phyloP scores from a whole-genome alignment of 2,888 invertebrate genomes.

The Lottia scabra region DNA sequence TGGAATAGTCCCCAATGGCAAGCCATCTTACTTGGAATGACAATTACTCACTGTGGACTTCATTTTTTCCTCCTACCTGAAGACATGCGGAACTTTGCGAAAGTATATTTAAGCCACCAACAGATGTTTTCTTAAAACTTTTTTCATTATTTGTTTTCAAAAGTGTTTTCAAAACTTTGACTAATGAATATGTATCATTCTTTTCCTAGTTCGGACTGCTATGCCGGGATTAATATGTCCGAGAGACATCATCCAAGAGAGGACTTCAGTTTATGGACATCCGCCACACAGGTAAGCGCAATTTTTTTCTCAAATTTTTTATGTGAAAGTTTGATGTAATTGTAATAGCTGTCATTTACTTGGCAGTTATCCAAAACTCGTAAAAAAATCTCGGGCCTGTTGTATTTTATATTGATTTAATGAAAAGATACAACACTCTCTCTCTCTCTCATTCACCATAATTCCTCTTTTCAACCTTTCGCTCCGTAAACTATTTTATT shows the following conservation, averaged over 20 bases:
- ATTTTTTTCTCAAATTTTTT: constrained; percentile 6
- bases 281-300: constrained; percentile 47
- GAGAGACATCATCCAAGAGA: constrained; percentile 51
- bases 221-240: constrained; percentile 52
- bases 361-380: neutral
- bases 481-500: neutral
- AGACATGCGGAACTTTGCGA: too few species aligned
- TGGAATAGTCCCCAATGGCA: constrained; percentile 2
- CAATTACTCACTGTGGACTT: too few species aligned
- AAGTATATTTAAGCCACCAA: too few species aligned
- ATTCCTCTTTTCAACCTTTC: neutral
- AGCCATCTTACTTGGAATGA: neutral
- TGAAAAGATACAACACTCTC: neutral
- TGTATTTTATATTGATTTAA: constrained; percentile 3
- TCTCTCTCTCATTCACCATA: neutral
- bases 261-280: constrained; percentile 47
- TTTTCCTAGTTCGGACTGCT: constrained; percentile 52
- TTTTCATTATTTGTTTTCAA: too few species aligned
- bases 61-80: too few species aligned
- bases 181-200: constrained; percentile 21
- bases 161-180: neutral
- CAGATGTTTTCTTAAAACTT: too few species aligned
- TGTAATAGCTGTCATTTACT: neutral
- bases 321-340: too few species aligned
- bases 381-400: neutral